Percentiles rank a stretch among this genome's conserved stretches.
phyloP scores from a whole-genome alignment of 2,888 invertebrate species.

The Lycocerus yunnanus region DNA sequence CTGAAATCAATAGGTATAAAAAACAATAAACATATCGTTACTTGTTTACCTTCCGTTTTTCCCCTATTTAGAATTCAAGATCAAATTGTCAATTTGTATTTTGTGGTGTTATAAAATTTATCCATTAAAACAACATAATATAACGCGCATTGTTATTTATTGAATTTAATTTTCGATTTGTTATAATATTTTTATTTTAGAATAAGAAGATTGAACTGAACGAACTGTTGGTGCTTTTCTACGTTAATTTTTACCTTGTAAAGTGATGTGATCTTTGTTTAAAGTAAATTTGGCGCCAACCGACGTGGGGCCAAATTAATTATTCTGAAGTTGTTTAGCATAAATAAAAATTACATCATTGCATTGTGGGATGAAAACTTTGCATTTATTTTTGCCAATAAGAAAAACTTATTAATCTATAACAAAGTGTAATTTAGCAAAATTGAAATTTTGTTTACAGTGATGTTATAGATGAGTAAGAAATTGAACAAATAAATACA shows the following conservation, averaged over 20 bases:
- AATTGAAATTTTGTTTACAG: background rate
- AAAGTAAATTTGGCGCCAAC: background rate
- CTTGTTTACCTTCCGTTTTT: constrained; percentile 6
- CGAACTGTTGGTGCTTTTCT: constrained; percentile 2
- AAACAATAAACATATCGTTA: constrained; percentile 27
- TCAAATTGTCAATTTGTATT: background rate
- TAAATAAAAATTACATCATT: background rate
- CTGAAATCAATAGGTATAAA: constrained; percentile 16
- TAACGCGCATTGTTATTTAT: background rate
- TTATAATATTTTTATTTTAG: constrained; percentile 1
- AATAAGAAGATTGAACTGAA: background rate
- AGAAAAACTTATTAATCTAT: background rate
- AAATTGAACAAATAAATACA: background rate
- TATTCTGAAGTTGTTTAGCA: background rate
- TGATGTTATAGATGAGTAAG: background rate
- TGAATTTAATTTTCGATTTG: background rate
- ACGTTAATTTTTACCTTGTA: background rate
- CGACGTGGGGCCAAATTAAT: background rate
- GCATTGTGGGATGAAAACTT: background rate
- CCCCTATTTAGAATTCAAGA: background rate
- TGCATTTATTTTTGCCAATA: background rate
- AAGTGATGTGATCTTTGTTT: background rate
- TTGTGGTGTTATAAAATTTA: background rate
- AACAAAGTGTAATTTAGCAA: background rate
- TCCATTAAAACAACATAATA: background rate